phyloP scores from a whole-genome alignment of 1,140 invertebrate species.

The Conus ventricosus region DNA sequence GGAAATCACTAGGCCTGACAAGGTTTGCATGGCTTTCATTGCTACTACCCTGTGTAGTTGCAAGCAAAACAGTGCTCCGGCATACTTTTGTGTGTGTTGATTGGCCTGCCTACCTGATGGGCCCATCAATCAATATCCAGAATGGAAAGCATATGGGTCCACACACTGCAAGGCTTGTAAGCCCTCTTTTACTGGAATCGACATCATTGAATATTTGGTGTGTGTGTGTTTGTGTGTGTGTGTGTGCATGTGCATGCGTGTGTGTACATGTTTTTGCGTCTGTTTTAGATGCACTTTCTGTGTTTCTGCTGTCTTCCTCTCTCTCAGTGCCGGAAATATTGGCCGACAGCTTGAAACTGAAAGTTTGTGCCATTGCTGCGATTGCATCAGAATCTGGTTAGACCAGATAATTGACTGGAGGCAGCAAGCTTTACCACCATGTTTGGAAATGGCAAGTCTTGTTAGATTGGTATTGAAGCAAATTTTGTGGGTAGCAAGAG shows the following conservation, averaged over 20 bases:
- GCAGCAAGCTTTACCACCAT: neutral
- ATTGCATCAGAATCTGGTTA: neutral
- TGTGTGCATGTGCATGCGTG: no score
- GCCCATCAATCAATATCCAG: neutral
- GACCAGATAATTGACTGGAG: neutral
- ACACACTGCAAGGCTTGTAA: no score
- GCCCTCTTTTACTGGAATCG: no score
- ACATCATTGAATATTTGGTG: no score
- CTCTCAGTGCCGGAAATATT: constrained; percentile 9
- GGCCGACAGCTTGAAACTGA: neutral
- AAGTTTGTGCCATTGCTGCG: neutral
- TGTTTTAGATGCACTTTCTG: no score
- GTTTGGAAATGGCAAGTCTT: neutral
- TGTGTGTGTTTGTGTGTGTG: no score
- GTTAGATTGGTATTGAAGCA: neutral
- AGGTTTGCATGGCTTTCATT: neutral
- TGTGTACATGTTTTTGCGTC: no score
- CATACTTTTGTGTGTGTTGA: neutral
- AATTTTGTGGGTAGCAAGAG: neutral
- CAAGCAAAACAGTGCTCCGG: no score
- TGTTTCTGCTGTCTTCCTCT: neutral
- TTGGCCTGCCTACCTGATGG: constrained; percentile 9
- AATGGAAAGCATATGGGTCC: neutral
- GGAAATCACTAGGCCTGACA: neutral
- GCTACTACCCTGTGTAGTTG: no score